Conservation (phyloP, 2,113 vertebrate species). For the Prionailurus viverrinus region DNA sequence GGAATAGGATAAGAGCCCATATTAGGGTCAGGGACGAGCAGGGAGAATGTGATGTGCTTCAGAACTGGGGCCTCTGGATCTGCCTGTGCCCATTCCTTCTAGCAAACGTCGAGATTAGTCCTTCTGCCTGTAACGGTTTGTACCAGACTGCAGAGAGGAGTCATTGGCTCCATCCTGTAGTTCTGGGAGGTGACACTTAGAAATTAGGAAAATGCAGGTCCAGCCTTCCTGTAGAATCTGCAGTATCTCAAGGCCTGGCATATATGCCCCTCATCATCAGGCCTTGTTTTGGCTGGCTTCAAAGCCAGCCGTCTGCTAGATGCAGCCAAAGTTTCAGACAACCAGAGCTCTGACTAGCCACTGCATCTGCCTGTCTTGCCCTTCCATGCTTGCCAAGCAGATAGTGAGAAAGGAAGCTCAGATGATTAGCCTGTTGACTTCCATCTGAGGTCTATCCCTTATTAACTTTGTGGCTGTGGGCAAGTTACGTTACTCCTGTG, state of each 20-base stretch:
- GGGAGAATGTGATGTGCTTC: not conserved
- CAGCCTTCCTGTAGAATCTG: not conserved
- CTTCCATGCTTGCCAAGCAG: not conserved
- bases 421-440: not conserved
- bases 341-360: not conserved
- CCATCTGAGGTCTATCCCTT: not conserved
- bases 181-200: not conserved
- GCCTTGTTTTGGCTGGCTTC: not conserved
- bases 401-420: not conserved
- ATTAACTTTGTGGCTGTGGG: not conserved
- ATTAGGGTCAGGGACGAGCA: not conserved
- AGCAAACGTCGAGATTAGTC: not conserved
- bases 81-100: not conserved
- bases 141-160: not conserved
- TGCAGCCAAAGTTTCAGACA: not conserved
- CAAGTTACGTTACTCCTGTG: not conserved
- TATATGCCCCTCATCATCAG: not conserved
- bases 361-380: not conserved
- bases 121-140: not conserved
- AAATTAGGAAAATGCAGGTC: not conserved
- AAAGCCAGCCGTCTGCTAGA: not conserved
- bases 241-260: not conserved
- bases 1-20: not conserved
- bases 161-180: not conserved
- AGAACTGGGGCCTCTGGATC: not conserved